phyloP scores from a whole-genome alignment of 2,888 invertebrate genomes.

The Lasius fuliginosus region DNA sequence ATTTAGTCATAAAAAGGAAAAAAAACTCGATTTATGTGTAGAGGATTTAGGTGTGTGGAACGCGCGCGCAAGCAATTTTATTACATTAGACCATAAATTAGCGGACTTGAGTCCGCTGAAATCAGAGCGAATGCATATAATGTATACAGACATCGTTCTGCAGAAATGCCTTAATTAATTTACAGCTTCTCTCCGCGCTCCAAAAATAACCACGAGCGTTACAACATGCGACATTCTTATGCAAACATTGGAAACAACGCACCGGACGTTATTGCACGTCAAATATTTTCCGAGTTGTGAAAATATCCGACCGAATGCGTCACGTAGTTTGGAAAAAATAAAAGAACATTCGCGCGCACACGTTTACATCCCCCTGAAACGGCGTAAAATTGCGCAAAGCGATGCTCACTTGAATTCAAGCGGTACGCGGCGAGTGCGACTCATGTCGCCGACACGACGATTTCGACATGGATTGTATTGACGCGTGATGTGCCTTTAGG shows the following conservation, averaged over 20 bases:
- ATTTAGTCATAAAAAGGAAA: constrained; percentile 42
- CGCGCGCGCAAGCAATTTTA: constrained; percentile 26
- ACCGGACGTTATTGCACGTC: constrained; percentile 47
- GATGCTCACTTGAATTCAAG: constrained; percentile 46
- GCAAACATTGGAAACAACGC: constrained; percentile 43
- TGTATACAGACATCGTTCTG: constrained; percentile 26
- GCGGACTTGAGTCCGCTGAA: neutral
- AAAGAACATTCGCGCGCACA: constrained; percentile 42
- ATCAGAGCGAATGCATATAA: constrained; percentile 24
- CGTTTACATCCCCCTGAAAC: constrained; percentile 30
- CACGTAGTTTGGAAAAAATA: constrained; percentile 27
- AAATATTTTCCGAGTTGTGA: constrained; percentile 56
- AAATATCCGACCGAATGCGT: constrained; percentile 53
- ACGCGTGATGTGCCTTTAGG: constrained; percentile 48
- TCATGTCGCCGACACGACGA: neutral
- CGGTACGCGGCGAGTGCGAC: constrained; percentile 38
- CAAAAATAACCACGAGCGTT: constrained; percentile 48
- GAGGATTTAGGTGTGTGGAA: neutral
- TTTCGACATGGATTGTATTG: constrained; percentile 47
- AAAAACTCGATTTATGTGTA: constrained; percentile 22
- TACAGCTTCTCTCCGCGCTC: constrained; percentile 26
- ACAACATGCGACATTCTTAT: constrained; percentile 52
- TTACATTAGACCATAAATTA: constrained; percentile 38
- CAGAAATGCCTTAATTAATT: constrained; percentile 51
- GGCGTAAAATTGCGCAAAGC: constrained; percentile 54